Evolutionary conservation across 1,140 invertebrate genomes (phyloP).

Genomic region (Drosophila melanica): DNA sequence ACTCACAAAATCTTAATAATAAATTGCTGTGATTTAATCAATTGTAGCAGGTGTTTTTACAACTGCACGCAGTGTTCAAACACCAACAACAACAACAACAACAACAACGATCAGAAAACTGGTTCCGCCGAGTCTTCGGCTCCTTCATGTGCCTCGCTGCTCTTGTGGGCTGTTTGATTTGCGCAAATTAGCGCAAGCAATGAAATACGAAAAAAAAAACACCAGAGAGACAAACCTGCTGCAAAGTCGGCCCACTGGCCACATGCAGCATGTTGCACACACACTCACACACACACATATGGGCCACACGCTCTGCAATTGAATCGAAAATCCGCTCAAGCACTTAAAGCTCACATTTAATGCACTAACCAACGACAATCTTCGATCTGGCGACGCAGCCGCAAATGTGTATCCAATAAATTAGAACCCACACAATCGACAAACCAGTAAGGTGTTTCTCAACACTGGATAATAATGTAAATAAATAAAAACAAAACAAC

Average conservation of each 20-base stretch:
- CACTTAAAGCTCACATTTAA: constrained; percentile 44
- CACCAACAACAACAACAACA: constrained; percentile 6
- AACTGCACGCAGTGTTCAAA: constrained; percentile 51
- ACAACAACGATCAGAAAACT: constrained; percentile 44
- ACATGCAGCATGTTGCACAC: constrained; percentile 44
- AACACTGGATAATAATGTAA: not conserved
- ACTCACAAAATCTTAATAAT: constrained; percentile 60
- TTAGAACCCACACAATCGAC: constrained; percentile 36
- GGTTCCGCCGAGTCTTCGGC: constrained; percentile 47
- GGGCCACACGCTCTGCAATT: constrained; percentile 23
- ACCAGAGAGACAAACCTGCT: constrained; percentile 36
- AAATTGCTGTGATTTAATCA: constrained; percentile 79
- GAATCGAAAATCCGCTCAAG: constrained; percentile 22
- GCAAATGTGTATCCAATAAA: constrained; percentile 31
- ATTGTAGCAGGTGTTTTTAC: constrained; percentile 81
- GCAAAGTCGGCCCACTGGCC: constrained; percentile 32
- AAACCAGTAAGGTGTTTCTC: constrained; percentile 15
- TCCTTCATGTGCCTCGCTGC: constrained; percentile 32
- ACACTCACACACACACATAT: not conserved
- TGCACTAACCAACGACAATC: constrained; percentile 26
- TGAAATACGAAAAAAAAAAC: constrained; percentile 34
- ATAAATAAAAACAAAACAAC: not conserved
- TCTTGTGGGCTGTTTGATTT: constrained; percentile 69
- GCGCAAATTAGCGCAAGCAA: constrained; percentile 71
- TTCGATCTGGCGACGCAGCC: constrained; percentile 19